A percentile compares a stretch with the other conserved stretches of the same genome.
phyloP scores from a whole-genome alignment of 2,797 vertebrate species.

The Myripristis murdjan region DNA sequence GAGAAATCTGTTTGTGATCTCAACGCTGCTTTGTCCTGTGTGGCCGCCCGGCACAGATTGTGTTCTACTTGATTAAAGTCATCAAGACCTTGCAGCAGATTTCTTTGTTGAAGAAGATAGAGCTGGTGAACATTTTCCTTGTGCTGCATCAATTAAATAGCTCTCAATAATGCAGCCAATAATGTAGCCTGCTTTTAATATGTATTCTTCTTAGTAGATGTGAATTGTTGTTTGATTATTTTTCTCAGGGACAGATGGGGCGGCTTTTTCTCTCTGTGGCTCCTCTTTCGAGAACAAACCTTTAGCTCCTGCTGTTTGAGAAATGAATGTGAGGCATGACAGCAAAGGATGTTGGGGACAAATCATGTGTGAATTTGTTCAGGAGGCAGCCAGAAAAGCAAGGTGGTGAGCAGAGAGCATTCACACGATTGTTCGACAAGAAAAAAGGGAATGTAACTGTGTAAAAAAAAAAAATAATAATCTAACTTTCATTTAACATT shows the following conservation, averaged over 20 bases:
- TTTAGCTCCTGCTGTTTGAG: conserved; percentile 72
- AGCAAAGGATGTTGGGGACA: conserved; percentile 54
- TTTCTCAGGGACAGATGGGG: conserved; percentile 55
- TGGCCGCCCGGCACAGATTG: conserved; percentile 32
- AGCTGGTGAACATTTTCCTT: conserved; percentile 66
- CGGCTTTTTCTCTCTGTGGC: conserved; percentile 30
- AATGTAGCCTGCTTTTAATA: conserved; percentile 14
- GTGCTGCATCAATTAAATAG: conserved; percentile 50
- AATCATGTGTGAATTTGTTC: conserved; percentile 37
- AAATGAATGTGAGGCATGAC: conserved; percentile 70
- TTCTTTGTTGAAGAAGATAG: conserved; percentile 59
- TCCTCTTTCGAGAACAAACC: conserved; percentile 64
- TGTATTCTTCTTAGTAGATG: conserved; percentile 9
- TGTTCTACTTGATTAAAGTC: conserved; percentile 59
- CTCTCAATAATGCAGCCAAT: conserved; percentile 35
- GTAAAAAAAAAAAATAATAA: no score
- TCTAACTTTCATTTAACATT: no score
- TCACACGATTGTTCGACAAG: not conserved
- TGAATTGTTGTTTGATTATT: conserved; percentile 42
- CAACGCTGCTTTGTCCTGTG: conserved; percentile 42
- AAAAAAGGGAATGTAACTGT: no score
- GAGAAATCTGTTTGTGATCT: conserved; percentile 65
- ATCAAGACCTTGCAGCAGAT: conserved; percentile 54
- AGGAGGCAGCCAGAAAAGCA: conserved; percentile 32
- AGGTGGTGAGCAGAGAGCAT: conserved; percentile 5